phyloP scores from a whole-genome alignment of 2,113 vertebrate species.

The mouse (Mus musculus) region DNA sequence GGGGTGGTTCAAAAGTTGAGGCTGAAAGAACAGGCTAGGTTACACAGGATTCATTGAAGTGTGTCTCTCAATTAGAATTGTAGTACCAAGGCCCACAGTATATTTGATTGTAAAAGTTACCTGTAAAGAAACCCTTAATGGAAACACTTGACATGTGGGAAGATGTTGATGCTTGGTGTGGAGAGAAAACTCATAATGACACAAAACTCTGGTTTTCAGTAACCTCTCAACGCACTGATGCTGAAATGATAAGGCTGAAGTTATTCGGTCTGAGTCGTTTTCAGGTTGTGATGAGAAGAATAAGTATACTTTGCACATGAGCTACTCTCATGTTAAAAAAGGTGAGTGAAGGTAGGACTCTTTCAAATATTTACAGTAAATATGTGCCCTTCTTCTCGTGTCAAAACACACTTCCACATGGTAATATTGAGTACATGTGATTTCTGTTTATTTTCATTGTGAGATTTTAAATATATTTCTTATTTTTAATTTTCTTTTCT shows the following conservation, averaged over 20 bases:
- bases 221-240: background rate
- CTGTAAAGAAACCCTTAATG: background rate
- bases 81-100: background rate
- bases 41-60: background rate
- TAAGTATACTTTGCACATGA: background rate
- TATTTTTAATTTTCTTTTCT: background rate
- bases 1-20: background rate
- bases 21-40: background rate
- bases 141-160: background rate
- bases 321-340: background rate
- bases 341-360: background rate
- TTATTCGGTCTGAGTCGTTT: background rate
- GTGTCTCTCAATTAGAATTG: background rate
- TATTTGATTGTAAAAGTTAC: background rate
- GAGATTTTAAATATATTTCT: background rate
- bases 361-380: background rate
- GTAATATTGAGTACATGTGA: background rate
- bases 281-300: background rate
- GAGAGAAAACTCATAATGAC: background rate
- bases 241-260: background rate
- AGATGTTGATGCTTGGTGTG: background rate
- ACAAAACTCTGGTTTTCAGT: background rate
- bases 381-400: rapidly evolving
- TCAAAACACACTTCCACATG: background rate
- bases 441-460: background rate